Percentiles rank a stretch among this genome's conserved stretches.
phyloP scores from a whole-genome alignment of 1,140 invertebrate genomes.

The Lutraria rhynchaena region DNA sequence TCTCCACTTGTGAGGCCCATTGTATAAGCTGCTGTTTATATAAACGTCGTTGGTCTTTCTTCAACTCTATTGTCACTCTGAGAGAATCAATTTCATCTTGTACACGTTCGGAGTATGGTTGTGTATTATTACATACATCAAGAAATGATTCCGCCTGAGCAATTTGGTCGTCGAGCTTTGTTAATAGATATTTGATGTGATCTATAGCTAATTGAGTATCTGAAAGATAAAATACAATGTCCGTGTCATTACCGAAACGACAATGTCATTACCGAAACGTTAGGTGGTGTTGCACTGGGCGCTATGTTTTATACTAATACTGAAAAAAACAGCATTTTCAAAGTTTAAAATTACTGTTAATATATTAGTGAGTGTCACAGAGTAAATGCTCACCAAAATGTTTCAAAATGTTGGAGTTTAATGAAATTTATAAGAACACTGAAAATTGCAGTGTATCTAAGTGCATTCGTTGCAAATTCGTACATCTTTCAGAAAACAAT shows the following conservation, averaged over 20 bases:
- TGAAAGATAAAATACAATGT: background rate
- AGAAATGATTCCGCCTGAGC: background rate
- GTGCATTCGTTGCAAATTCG: no score
- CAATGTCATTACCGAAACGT: no score
- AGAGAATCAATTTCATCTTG: background rate
- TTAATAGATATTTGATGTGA: background rate
- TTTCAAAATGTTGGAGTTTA: background rate
- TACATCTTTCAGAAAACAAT: background rate
- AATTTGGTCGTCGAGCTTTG: background rate
- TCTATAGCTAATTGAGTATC: no score
- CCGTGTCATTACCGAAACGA: background rate
- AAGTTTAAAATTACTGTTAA: no score
- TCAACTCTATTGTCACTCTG: background rate
- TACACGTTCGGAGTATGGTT: background rate
- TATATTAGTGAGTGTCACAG: no score
- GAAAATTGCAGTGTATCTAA: no score
- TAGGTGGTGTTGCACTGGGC: no score
- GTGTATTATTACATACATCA: background rate
- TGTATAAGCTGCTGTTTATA: background rate
- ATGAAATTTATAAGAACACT: background rate
- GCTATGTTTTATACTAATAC: no score
- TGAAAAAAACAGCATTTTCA: no score
- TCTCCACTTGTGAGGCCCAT: slow-evolving; percentile 27
- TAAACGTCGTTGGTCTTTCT: slow-evolving; percentile 1
- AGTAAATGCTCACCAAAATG: no score